These are phyloP conservation scores for Bubo scandiacus DNA, from an alignment of 2,113 vertebrate genomes.

Conservation along the genomic window DNA sequence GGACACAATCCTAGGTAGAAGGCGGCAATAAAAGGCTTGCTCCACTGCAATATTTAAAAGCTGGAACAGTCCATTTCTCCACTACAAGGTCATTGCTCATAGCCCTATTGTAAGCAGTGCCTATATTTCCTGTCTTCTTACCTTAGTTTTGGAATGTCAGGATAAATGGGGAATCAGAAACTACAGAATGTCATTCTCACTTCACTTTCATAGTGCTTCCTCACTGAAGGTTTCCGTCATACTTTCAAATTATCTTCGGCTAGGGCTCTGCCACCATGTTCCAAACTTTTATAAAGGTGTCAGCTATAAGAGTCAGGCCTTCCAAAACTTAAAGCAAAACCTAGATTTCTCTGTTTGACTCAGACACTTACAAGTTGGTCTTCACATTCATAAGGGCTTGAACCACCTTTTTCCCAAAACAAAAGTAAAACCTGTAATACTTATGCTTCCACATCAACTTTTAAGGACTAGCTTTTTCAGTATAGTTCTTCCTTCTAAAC, in stretches of 20 bases:
- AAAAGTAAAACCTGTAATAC: not conserved
- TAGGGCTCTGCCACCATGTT: not conserved
- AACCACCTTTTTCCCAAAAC: not conserved
- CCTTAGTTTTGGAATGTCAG: not conserved
- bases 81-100: not conserved
- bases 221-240: not conserved
- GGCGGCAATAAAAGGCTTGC: not conserved
- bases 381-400: not conserved
- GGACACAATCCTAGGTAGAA: not conserved
- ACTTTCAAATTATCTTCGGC: not conserved
- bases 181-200: not conserved
- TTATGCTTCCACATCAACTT: not conserved
- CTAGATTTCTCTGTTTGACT: not conserved
- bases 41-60: not conserved
- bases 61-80: not conserved
- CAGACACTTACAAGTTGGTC: not conserved
- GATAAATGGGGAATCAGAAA: not conserved
- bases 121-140: not conserved
- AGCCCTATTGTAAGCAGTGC: not conserved
- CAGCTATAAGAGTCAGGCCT: not conserved
- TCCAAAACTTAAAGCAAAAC: not conserved
- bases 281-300: not conserved
- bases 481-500: too few species aligned
- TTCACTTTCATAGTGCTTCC: not conserved
- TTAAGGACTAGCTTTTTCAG: too few species aligned